A percentile compares a stretch with the other conserved stretches of the same genome.
These are phyloP conservation scores for Parotia lawesii DNA, from an alignment of 2,113 vertebrate genomes.

Conservation along the genomic window DNA sequence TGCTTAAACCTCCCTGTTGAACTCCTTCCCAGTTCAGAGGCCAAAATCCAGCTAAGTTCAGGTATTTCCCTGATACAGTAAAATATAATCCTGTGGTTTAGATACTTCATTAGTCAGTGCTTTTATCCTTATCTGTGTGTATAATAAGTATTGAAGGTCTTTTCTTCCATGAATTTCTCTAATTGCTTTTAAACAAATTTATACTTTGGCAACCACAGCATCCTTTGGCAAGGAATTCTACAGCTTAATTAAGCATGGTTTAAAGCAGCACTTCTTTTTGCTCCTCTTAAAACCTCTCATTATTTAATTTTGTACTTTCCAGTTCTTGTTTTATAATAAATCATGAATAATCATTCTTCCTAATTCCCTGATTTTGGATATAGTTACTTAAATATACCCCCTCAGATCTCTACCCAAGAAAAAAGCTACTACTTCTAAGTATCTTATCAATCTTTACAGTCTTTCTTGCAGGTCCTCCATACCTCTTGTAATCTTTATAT, in stretches of 20 bases:
- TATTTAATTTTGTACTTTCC: not conserved
- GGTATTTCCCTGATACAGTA: not conserved
- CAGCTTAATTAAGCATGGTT: constrained; percentile 18
- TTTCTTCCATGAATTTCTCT: constrained; percentile 17
- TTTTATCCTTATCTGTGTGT: constrained; percentile 10
- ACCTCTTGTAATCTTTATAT: not conserved
- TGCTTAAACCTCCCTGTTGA: not conserved
- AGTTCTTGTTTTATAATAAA: not conserved
- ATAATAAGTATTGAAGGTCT: constrained; percentile 4
- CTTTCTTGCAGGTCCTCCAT: not conserved
- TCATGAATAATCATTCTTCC: not conserved
- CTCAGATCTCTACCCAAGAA: not conserved
- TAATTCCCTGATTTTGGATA: not conserved
- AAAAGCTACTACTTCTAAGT: not conserved
- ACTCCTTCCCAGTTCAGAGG: not conserved
- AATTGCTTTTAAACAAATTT: constrained; percentile 40
- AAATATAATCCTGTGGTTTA: not conserved
- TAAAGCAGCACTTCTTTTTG: not conserved
- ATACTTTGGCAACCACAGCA: constrained; percentile 1
- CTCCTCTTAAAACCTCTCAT: not conserved
- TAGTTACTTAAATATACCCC: not conserved
- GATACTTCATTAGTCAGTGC: not conserved
- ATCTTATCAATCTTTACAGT: not conserved
- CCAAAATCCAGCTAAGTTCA: not conserved
- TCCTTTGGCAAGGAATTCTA: constrained; percentile 27